Conservation (phyloP, 2,888 invertebrate genomes). For the Argynnis bischoffii region DNA sequence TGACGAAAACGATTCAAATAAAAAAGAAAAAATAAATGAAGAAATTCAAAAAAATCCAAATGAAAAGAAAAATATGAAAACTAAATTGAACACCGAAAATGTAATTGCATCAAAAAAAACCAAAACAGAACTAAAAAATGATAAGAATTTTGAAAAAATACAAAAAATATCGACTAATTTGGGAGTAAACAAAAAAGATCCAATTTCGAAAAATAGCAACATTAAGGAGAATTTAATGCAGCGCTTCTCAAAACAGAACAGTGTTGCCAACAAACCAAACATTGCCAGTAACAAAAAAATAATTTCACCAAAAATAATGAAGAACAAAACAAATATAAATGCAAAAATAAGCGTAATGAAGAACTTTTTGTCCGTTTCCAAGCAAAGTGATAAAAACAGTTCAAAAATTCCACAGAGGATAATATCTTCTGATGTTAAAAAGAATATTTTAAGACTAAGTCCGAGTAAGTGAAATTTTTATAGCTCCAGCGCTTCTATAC, state of each 20-base stretch:
- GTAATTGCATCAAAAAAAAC: neutral
- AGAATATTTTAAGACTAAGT: conserved; percentile 9
- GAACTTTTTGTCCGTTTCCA: neutral
- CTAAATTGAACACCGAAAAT: neutral
- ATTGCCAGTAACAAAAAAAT: neutral
- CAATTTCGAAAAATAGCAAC: neutral
- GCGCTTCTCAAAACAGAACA: neutral
- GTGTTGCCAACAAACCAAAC: neutral
- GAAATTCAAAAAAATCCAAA: neutral
- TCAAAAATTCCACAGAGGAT: conserved; percentile 15
- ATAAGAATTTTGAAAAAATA: too few relatives aligned
- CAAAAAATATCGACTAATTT: neutral
- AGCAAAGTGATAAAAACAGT: neutral
- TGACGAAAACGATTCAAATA: neutral
- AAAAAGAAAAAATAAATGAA: neutral
- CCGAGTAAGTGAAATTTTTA: conserved; percentile 1
- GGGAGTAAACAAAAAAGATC: neutral
- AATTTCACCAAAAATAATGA: neutral
- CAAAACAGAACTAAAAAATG: too few relatives aligned
- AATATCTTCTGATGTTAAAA: neutral
- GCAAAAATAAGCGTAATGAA: neutral
- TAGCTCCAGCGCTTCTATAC: neutral
- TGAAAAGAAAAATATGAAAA: neutral
- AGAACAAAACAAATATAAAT: conserved; percentile 4
- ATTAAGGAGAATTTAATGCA: neutral